Evolutionary conservation across 2,113 vertebrate genomes (phyloP).

Genomic region (Polyodon spathula): DNA sequence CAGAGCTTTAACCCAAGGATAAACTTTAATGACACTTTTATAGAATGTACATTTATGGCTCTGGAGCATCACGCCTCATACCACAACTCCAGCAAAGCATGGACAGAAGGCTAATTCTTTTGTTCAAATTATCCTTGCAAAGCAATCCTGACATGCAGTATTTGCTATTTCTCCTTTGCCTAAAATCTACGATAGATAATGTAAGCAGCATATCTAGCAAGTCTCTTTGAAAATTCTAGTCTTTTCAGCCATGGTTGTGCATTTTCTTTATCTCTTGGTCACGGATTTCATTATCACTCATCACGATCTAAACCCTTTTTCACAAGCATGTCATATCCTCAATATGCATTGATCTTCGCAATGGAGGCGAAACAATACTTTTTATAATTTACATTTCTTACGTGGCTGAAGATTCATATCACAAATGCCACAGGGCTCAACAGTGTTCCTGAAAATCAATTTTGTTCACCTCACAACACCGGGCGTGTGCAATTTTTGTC

Average conservation of each 20-base stretch:
- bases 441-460: no score
- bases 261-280: background rate
- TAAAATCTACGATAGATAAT: background rate
- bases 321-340: background rate
- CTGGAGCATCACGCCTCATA: background rate
- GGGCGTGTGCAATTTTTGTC: no score
- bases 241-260: background rate
- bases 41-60: no score
- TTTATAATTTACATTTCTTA: no score
- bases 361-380: background rate
- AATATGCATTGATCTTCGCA: slow-evolving; percentile 1
- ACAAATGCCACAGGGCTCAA: no score
- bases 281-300: slow-evolving; percentile 20
- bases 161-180: background rate
- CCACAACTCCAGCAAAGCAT: background rate
- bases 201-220: background rate
- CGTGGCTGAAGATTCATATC: no score
- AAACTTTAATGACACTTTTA: background rate
- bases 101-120: background rate
- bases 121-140: background rate
- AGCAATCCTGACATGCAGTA: background rate
- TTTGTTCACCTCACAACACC: no score
- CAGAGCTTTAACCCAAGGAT: no score
- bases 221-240: background rate
- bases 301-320: background rate